Conservation (phyloP, 2,888 invertebrate genomes). For the Pachydiplax longipennis region DNA sequence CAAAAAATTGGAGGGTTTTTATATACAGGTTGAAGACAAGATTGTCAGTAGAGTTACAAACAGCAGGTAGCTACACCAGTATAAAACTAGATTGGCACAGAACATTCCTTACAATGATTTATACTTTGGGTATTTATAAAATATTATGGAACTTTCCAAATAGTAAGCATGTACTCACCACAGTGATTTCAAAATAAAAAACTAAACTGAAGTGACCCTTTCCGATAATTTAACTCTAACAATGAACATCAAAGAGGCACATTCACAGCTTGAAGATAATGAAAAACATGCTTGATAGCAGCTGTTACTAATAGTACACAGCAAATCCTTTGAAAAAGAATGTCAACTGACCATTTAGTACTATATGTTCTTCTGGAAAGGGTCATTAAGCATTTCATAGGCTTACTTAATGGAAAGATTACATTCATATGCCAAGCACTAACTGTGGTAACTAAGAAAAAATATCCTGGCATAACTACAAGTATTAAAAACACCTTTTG, state of each 20-base stretch:
- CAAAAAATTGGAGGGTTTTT: constrained; percentile 12
- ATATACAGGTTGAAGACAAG: constrained; percentile 34
- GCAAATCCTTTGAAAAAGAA: neutral
- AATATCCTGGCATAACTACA: constrained; percentile 16
- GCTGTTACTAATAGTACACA: neutral
- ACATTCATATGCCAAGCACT: constrained; percentile 14
- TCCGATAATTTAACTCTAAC: neutral
- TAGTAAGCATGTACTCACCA: constrained; percentile 25
- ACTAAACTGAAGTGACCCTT: constrained; percentile 17
- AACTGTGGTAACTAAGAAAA: constrained; percentile 27
- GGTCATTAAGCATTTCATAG: neutral
- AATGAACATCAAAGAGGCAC: constrained; percentile 38
- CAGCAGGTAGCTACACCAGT: constrained; percentile 47
- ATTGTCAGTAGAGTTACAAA: constrained; percentile 45
- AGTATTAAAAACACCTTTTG: constrained; percentile 2
- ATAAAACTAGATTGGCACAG: constrained; percentile 48
- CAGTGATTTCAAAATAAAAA: neutral
- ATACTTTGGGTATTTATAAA: constrained; percentile 37
- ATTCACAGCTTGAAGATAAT: constrained; percentile 27
- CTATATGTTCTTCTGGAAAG: neutral
- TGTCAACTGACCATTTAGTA: neutral
- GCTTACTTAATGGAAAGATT: constrained; percentile 17
- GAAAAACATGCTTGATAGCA: constrained; percentile 1
- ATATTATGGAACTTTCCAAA: constrained; percentile 40
- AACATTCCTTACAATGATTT: constrained; percentile 46